Evolutionary conservation across 2,888 invertebrate species (phyloP), one percentile per base, ranked within the genome.

Genomic region (Thera britannica): DNA sequence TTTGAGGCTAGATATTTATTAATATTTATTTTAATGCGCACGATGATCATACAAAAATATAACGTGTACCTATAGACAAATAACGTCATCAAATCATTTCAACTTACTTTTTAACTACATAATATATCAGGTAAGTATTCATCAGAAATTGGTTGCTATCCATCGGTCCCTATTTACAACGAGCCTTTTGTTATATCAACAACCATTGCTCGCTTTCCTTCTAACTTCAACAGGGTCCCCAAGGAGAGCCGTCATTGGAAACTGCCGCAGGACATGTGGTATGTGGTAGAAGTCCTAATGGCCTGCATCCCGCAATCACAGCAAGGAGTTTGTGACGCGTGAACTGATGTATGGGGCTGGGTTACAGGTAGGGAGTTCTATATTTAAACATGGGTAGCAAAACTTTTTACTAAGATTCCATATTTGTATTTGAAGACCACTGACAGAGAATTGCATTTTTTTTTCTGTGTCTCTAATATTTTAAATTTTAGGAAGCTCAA

Each of bases 281-380:
- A 66, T 59, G 55, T 65, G 49, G 64, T 46, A 59, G 67, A 69
- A 65, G 88, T 86, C 84, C 87, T 85, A 90, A 91, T 91, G 76
- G 88, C 75, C 80, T 73, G 84, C 89, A 90, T 92, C 90, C 89
- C 83, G 87, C 90, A 91, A 91, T 91, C 92, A 90, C 85, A 81
- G 88, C 83, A 86, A 83, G 85, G 88, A 86, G 83, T 83, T 80
- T 85, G 84, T 87, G 84, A 87, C 87, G 87, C 87, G 85, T 86
- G 85, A 86, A 87, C 86, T 83, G 79, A 80, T 86, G 84, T 79
- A 79, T 75, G 77, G 66, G 73, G 73, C 48, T 54, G 59, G 64
- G 36, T n/a, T 75, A 83, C 83, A 87, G 82, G 75, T 79, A 35
- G 74, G 58, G 12, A 73, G 70, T 52, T 69, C 23, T 44, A 44